Evolutionary conservation across 2,888 invertebrate genomes (phyloP), one percentile per base, ranked within the genome.

Genomic region (Phania funesta): DNA sequence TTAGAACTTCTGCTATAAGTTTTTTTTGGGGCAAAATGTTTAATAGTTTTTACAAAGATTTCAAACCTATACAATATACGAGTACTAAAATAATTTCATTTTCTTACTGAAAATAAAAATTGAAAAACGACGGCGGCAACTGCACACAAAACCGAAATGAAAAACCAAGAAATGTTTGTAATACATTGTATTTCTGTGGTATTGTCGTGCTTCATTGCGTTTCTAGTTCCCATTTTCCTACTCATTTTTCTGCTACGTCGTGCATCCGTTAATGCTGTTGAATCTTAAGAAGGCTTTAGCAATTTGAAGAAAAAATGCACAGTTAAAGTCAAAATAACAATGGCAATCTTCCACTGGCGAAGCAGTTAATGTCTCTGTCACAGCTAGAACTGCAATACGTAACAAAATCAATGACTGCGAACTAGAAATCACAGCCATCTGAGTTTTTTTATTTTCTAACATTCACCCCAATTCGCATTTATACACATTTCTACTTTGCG

Each of bases 1-100:
- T 44, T 58, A 26, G 5, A 50, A 58, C 46, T 58, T 76, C 60
- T 52, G 16, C 18, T 65, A 26, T 13, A 20, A 44, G 44, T 73
- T 54, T 46, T 65, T 58, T 44, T 64, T 74, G 52, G 20, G 48
- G 50, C 29, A 58, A 67, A 67, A 56, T 65, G n/a, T 67, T 75
- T 48, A 75, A 75, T 41, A 48, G 75, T 65, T 65, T 48, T 24
- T 48, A 48, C 16, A 50, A 41, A 58, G 67, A 60, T 44, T 50
- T 58, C 16, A 29, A 76, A 62, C 62, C 52, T 29, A 13, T 3
- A 9, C 52, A 29, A 48, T 13, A 64, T 48, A n/a, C n/a, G n/a
- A n/a, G n/a, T n/a, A n/a, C n/a, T 50, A 24, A 44, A 54, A 68
- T 50, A 62, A 68, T 68, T 68, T 60, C 60, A 62, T 68, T 76